Evolutionary conservation across 2,888 invertebrate species (phyloP), one percentile per base, ranked within the genome.

Genomic region (Netelia inedita): DNA sequence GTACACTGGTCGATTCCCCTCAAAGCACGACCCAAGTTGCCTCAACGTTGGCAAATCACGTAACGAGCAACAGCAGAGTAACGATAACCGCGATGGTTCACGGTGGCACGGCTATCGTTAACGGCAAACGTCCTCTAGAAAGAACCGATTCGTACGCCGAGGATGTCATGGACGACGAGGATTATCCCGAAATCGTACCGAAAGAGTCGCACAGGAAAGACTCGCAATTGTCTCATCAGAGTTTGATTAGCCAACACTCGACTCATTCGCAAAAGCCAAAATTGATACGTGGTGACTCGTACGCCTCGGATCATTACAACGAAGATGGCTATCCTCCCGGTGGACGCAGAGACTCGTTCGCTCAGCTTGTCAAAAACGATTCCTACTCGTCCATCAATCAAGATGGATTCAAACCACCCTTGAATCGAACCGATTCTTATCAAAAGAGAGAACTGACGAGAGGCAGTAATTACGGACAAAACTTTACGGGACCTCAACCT

Each of bases 81-180:
- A 94, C 85, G 92, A 94, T 86, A 94, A 94, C 87, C 92, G 94
- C 90, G 80, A 92, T 88, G 94, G 94, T 93, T 92, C 95, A 93
- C 82, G 92, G 91, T 87, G 93, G 94, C 91, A 92, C 94, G 85
- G 94, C 92, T 91, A 94, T 87, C 89, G 91, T 76, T 89, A 93
- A 91, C 91, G 94, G 89, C 91, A 95, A 90, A 92, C 94, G 91
- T 57, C 75, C 82, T 8, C 86, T 93, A 11, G 87, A 88, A 21
- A 88, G 91, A 59, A 89, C 91, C 2, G 92, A 93, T 8, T 92
- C 93, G 8, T 92, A 92, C 79, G 92, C 91, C 73, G 91, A 92
- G 57, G 92, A 92, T n/a, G 46, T 88, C 0, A 88, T 92, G 28
- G 85, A 85, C n/a, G 91, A 91, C 41, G 91, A 91, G 14, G 91